Evolutionary conservation across 1,140 invertebrate species (phyloP).

Genomic region (Manduca sexta): DNA sequence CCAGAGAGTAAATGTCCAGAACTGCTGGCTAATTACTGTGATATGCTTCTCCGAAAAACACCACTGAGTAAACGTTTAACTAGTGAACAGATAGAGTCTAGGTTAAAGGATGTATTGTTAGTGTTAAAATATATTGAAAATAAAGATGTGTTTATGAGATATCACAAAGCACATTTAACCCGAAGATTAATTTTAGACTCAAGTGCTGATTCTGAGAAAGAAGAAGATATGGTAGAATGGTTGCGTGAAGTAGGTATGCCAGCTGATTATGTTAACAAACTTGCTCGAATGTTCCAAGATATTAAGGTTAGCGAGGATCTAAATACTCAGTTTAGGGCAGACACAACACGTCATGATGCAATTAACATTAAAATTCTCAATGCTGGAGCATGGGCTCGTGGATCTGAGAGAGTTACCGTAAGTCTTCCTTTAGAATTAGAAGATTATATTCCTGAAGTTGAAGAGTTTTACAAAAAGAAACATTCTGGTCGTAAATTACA

Average conservation of each 20-base stretch:
- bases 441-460: conserved; percentile 98
- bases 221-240: conserved; percentile 99
- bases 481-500: conserved; percentile 98
- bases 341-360: conserved; percentile 78
- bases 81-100: conserved; percentile 96
- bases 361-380: conserved; percentile 97
- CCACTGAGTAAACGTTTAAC: conserved; percentile 97
- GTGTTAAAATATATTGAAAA: conserved; percentile 99
- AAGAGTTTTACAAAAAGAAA: conserved; percentile 96
- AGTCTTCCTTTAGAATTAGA: conserved; percentile 97
- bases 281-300: conserved; percentile 98
- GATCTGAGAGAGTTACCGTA: conserved; percentile 94
- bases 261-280: conserved; percentile 98
- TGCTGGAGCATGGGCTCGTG: conserved; percentile 97
- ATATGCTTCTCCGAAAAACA: conserved; percentile 98
- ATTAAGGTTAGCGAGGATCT: conserved; percentile 99
- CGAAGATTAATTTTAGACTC: conserved; percentile 95
- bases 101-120: conserved; percentile 93
- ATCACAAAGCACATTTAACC: conserved; percentile 98
- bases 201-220: conserved; percentile 98
- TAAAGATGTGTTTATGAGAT: conserved; percentile 99
- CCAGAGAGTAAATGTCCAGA: conserved; percentile 99
- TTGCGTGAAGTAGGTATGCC: conserved; percentile 97
- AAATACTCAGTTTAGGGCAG: conserved; percentile 93
- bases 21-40: conserved; percentile 99